These are phyloP conservation scores for Vulpes lagopus DNA, from an alignment of 2,113 vertebrate genomes.

Conservation along the genomic window DNA sequence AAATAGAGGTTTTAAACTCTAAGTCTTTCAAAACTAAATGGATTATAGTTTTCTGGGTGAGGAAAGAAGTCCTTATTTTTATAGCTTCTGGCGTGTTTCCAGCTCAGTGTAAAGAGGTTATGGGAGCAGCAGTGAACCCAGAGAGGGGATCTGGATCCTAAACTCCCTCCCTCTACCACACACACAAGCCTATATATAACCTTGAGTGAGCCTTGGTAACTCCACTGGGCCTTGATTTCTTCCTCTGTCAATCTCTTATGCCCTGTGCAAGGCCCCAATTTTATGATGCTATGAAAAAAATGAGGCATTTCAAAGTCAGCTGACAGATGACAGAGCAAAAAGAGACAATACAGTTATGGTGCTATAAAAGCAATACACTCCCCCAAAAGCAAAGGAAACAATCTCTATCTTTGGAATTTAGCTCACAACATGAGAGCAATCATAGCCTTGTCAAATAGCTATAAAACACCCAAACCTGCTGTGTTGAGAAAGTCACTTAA, in stretches of 20 bases:
- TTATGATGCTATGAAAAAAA: constrained; percentile 22
- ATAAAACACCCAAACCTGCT: constrained; percentile 63
- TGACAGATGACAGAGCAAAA: constrained; percentile 70
- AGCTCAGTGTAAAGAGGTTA: not conserved
- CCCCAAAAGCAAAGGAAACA: constrained; percentile 50
- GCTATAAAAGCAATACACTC: constrained; percentile 45
- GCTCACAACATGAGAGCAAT: constrained; percentile 77
- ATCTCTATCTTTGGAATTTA: constrained; percentile 61
- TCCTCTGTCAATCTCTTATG: not conserved
- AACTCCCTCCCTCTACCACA: not conserved
- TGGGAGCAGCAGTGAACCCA: not conserved
- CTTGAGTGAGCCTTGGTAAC: not conserved
- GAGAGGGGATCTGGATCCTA: not conserved
- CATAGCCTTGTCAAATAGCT: constrained; percentile 60
- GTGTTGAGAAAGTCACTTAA: constrained; percentile 56
- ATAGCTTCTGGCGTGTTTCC: constrained; percentile 37
- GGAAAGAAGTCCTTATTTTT: not conserved
- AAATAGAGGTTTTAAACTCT: constrained; percentile 64
- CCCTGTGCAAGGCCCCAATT: not conserved
- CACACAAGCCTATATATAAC: not conserved
- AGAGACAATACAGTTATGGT: constrained; percentile 12
- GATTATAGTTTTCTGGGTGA: not conserved
- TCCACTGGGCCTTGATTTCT: constrained; percentile 27
- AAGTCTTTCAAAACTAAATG: constrained; percentile 63
- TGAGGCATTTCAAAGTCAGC: constrained; percentile 30